These are phyloP conservation scores for Harpagifer antarcticus DNA, from an alignment of 2,797 vertebrate genomes.

Conservation along the genomic window DNA sequence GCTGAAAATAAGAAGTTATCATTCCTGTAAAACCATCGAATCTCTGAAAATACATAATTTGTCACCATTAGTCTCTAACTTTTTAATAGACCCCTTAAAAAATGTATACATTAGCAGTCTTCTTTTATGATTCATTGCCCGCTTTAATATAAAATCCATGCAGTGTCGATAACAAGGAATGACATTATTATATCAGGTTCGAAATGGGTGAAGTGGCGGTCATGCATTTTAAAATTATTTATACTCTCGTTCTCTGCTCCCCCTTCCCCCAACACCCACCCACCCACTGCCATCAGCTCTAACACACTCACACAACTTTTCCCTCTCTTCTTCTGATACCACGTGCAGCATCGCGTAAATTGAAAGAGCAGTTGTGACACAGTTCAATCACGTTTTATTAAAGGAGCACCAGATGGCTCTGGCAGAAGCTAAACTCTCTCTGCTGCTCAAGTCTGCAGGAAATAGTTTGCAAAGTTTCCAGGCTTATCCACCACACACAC, in stretches of 20 bases:
- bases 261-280: constrained; percentile 51
- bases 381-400: constrained; percentile 53
- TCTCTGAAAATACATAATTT: constrained; percentile 15
- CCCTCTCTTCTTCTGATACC: neutral
- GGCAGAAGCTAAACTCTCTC: constrained; percentile 43
- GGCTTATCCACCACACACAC: neutral
- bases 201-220: constrained; percentile 38
- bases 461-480: constrained; percentile 37
- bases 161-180: constrained; percentile 17
- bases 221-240: constrained; percentile 58
- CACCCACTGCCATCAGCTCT: constrained; percentile 48
- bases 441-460: constrained; percentile 34
- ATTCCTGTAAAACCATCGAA: constrained; percentile 16
- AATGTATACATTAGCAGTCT: neutral
- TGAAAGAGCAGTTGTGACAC: constrained; percentile 19
- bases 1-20: constrained; percentile 4
- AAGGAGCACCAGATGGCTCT: constrained; percentile 57
- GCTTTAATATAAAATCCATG: constrained; percentile 20
- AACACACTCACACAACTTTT: constrained; percentile 14
- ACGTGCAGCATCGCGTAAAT: constrained; percentile 14
- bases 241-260: constrained; percentile 40
- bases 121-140: constrained; percentile 6
- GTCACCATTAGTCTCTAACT: constrained; percentile 5
- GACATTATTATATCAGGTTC: constrained; percentile 30
- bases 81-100: constrained; percentile 8